Evolutionary conservation across 64 coral and sea anemone genomes (phyloP).

Genomic region (Pachyseris speciosa): DNA sequence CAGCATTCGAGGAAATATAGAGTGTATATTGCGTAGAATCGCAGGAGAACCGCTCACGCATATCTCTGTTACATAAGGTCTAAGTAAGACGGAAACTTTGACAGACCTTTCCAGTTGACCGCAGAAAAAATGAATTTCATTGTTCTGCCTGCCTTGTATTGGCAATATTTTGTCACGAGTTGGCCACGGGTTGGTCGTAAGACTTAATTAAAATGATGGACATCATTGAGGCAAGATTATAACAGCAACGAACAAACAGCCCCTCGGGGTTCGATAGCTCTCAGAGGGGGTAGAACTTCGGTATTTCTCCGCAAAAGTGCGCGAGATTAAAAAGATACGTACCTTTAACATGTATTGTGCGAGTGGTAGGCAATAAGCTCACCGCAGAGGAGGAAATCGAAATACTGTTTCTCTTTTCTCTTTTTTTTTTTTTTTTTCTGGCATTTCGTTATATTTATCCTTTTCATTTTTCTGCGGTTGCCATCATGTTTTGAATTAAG

Average conservation of each 20-base stretch:
- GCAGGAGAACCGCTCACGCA: background rate
- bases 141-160: conserved; percentile 20
- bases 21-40: no score
- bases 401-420: background rate
- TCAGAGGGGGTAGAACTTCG: conserved; percentile 22
- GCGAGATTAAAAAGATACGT: conserved; percentile 30
- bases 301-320: background rate
- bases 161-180: conserved; percentile 18
- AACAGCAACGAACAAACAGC: background rate
- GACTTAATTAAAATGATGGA: background rate
- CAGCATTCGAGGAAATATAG: background rate
- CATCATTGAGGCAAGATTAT: background rate
- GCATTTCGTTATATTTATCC: no score
- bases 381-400: no score
- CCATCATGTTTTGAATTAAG: no score
- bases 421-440: no score
- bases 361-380: background rate
- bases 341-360: background rate
- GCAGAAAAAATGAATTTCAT: background rate
- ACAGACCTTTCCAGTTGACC: background rate
- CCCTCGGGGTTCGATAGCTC: background rate
- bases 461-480: no score
- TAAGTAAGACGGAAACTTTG: background rate
- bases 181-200: background rate
- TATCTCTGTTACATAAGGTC: background rate